These are phyloP conservation scores for Echinometra lucunter DNA, from an alignment of 53 echinoderm and acorn worm genomes.

Conservation along the genomic window DNA sequence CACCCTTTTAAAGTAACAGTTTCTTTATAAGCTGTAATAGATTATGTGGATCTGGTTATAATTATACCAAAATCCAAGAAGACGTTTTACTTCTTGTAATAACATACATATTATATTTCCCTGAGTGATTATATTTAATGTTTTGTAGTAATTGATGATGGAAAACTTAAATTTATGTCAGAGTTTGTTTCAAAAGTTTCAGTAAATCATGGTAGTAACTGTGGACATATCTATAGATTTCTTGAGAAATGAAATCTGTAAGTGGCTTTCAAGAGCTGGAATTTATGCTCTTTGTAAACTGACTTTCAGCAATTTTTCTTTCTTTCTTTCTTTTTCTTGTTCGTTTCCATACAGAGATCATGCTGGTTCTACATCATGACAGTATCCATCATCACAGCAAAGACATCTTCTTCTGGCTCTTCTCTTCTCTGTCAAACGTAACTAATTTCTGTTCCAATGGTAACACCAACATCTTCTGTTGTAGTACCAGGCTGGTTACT, in stretches of 20 bases:
- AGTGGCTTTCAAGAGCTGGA: neutral
- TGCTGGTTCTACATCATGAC: constrained; percentile 27
- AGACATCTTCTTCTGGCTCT: neutral
- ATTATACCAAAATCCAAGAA: too few species aligned
- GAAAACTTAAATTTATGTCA: too few species aligned
- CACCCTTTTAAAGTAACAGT: too few species aligned
- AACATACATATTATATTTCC: too few species aligned
- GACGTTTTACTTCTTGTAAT: too few species aligned
- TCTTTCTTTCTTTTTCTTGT: neutral
- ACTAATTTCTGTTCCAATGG: neutral
- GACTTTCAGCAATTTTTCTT: neutral
- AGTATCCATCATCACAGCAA: neutral
- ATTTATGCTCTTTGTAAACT: neutral
- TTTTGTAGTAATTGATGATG: too few species aligned
- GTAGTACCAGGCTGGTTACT: neutral
- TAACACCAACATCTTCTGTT: neutral
- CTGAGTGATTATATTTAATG: too few species aligned
- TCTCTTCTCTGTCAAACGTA: neutral
- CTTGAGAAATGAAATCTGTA: neutral
- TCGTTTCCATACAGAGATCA: neutral
- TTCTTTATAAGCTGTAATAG: neutral
- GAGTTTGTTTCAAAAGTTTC: too few species aligned
- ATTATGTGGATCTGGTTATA: too few species aligned
- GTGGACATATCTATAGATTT: too few species aligned
- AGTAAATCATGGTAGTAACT: too few species aligned